Conservation (phyloP, 2,797 vertebrate species). For the Hippoglossus hippoglossus region DNA sequence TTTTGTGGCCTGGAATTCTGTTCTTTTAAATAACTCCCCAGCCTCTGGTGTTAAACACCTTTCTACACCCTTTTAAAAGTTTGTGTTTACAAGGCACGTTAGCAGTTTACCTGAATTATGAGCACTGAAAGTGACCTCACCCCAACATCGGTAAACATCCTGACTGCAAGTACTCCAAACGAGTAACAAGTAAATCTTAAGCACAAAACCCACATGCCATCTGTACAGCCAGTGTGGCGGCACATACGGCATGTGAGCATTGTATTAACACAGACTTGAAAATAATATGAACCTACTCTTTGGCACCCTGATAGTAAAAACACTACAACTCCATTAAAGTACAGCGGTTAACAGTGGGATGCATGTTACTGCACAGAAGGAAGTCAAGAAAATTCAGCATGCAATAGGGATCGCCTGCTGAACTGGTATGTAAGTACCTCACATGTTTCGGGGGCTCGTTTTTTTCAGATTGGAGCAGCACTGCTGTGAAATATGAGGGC, state of each 20-base stretch:
- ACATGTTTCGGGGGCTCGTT: conserved; percentile 40
- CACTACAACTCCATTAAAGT: conserved; percentile 6
- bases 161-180: conserved; percentile 13
- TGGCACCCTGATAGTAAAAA: conserved; percentile 22
- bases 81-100: background rate
- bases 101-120: background rate
- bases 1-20: no score
- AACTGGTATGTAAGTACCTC: conserved; percentile 60
- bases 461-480: conserved; percentile 66
- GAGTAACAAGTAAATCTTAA: conserved; percentile 1
- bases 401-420: conserved; percentile 17
- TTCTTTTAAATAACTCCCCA: background rate
- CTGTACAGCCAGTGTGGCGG: background rate
- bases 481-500: conserved; percentile 59
- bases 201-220: background rate
- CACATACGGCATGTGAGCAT: conserved; percentile 17
- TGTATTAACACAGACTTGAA: conserved; percentile 22
- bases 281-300: conserved; percentile 23
- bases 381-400: conserved; percentile 13
- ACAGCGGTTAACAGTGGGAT: conserved; percentile 35
- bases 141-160: conserved; percentile 33
- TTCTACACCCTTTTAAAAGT: background rate
- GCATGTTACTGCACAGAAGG: conserved; percentile 48
- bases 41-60: background rate
- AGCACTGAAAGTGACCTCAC: conserved; percentile 45